Evolutionary conservation across 1,140 invertebrate species (phyloP).

Genomic region (Andricus grossulariae): DNA sequence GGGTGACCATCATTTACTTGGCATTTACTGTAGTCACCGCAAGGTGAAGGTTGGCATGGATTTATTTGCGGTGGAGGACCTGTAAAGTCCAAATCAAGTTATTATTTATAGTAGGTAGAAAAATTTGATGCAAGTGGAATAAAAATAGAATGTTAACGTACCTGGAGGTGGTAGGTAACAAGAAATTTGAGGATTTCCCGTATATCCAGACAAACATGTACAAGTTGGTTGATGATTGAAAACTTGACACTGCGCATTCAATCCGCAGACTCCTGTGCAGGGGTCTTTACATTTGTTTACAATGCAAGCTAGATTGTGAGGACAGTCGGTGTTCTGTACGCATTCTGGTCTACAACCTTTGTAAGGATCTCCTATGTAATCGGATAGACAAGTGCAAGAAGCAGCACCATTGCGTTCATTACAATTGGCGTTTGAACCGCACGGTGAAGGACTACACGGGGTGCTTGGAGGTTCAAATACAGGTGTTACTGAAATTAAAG

Average conservation of each 20-base stretch:
- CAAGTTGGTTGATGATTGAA: constrained; percentile 89
- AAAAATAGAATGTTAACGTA: constrained; percentile 73
- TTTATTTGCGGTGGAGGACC: constrained; percentile 77
- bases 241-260: constrained; percentile 88
- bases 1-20: constrained; percentile 83
- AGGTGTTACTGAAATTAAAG: constrained; percentile 34
- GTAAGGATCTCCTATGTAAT: constrained; percentile 90
- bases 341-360: constrained; percentile 88
- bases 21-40: constrained; percentile 88
- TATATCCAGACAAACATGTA: constrained; percentile 84
- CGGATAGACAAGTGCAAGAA: constrained; percentile 86
- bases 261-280: constrained; percentile 86
- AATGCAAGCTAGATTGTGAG: constrained; percentile 84
- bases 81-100: constrained; percentile 57
- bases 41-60: constrained; percentile 88
- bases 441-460: constrained; percentile 89
- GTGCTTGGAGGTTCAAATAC: constrained; percentile 67
- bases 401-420: constrained; percentile 85
- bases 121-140: background rate
- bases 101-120: constrained; percentile 51
- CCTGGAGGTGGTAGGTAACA: constrained; percentile 81
- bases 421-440: constrained; percentile 88
- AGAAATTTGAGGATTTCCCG: constrained; percentile 84
- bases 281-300: constrained; percentile 90
- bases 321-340: constrained; percentile 88